Conservation (phyloP, 1,140 invertebrate genomes). For the Magallana gigas region DNA sequence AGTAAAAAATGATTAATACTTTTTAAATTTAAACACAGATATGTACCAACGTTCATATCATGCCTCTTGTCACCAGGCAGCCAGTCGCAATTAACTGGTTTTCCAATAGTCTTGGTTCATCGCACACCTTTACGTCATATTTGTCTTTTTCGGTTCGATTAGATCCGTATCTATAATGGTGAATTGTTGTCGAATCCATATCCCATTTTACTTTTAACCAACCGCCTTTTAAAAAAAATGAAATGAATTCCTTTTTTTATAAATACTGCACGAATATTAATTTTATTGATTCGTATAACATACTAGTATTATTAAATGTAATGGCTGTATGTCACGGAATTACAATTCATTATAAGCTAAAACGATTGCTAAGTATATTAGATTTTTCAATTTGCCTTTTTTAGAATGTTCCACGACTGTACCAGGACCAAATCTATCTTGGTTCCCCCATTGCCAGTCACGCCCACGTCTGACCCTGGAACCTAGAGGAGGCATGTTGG, state of each 20-base stretch:
- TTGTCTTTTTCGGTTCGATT: background rate
- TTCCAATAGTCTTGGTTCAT: background rate
- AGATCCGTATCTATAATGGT: background rate
- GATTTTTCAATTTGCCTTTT: background rate
- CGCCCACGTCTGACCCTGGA: slow-evolving; percentile 42
- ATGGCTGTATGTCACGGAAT: background rate
- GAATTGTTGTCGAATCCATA: background rate
- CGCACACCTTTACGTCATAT: background rate
- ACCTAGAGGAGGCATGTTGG: background rate
- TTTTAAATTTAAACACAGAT: too few relatives aligned
- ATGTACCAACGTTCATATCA: too few relatives aligned
- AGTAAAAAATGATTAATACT: too few relatives aligned
- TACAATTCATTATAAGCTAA: background rate
- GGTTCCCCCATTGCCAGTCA: slow-evolving; percentile 53
- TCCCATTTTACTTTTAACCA: slow-evolving; percentile 7
- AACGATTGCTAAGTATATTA: background rate
- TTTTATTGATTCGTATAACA: background rate
- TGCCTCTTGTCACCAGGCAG: background rate
- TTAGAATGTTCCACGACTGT: slow-evolving; percentile 47
- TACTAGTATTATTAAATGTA: background rate
- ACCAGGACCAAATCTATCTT: slow-evolving; percentile 46
- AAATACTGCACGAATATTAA: background rate
- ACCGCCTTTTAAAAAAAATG: background rate
- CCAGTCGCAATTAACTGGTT: background rate
- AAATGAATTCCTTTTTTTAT: too few relatives aligned